Percentiles rank a stretch among this genome's conserved stretches.
phyloP scores from a whole-genome alignment of 1,140 invertebrate species.

The Zaprionus ornatus region DNA sequence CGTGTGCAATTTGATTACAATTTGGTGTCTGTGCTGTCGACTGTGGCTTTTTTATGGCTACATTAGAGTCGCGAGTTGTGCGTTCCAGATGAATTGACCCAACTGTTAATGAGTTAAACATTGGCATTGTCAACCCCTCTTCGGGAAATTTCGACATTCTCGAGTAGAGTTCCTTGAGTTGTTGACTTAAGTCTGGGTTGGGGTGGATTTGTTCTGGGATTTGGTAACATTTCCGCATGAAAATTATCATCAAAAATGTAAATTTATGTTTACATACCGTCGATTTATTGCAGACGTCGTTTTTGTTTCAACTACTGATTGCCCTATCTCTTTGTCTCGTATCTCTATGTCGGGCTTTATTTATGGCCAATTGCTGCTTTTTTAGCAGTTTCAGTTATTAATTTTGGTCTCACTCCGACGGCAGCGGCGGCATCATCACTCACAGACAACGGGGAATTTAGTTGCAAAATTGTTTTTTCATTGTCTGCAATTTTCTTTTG shows the following conservation, averaged over 20 bases:
- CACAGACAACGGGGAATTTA: conserved; percentile 1
- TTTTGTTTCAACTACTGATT: not conserved
- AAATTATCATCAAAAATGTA: conserved; percentile 80
- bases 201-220: conserved; percentile 32
- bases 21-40: conserved; percentile 50
- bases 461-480: conserved; percentile 32
- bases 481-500: conserved; percentile 28
- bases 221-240: not conserved
- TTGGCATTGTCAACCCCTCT: conserved; percentile 38
- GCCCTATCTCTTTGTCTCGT: not conserved
- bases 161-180: conserved; percentile 3
- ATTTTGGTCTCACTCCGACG: conserved; percentile 43
- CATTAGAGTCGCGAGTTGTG: conserved; percentile 69
- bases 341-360: conserved; percentile 33
- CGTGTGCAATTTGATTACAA: conserved; percentile 67
- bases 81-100: conserved; percentile 52
- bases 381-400: conserved; percentile 64
- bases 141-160: not conserved
- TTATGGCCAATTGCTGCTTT: conserved; percentile 59
- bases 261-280: conserved; percentile 70
- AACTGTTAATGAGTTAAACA: conserved; percentile 78
- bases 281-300: conserved; percentile 67
- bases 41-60: conserved; percentile 71
- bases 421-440: conserved; percentile 5
- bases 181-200: conserved; percentile 55